Evolutionary conservation across 2,113 vertebrate species (phyloP).

Genomic region (Pseudopipra pipra): DNA sequence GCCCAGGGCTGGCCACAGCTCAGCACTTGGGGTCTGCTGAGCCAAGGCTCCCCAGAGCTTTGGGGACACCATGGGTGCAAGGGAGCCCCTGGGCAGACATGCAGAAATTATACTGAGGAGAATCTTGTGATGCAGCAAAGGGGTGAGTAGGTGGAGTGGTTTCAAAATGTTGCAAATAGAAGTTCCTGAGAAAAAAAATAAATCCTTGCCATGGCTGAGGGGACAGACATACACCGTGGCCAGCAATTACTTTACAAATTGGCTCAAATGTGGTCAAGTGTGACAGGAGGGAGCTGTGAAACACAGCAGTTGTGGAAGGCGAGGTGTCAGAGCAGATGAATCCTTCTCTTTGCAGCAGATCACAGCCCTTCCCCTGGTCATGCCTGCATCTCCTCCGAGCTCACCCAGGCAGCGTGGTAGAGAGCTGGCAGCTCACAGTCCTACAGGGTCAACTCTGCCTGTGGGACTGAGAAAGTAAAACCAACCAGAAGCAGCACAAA

Average conservation of each 20-base stretch:
- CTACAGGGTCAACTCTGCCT: background rate
- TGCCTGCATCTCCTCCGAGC: background rate
- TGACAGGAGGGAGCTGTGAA: background rate
- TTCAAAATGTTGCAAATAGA: background rate
- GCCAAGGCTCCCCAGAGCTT: background rate
- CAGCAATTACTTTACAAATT: background rate
- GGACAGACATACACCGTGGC: background rate
- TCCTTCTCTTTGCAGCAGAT: background rate
- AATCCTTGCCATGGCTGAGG: background rate
- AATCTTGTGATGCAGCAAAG: background rate
- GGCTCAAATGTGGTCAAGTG: background rate
- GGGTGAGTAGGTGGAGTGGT: background rate
- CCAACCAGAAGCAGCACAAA: background rate
- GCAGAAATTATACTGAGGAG: background rate
- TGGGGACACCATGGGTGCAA: fast-evolving
- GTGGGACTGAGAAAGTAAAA: background rate
- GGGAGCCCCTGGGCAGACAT: fast-evolving
- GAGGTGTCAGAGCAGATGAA: background rate
- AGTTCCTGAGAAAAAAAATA: background rate
- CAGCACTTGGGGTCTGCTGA: background rate
- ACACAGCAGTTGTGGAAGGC: background rate
- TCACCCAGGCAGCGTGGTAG: fast-evolving
- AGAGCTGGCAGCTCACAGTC: background rate
- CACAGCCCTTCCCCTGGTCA: background rate
- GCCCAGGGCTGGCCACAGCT: background rate